Evolutionary conservation across 2,797 vertebrate genomes (phyloP).

Genomic region (Oreochromis grahami): DNA sequence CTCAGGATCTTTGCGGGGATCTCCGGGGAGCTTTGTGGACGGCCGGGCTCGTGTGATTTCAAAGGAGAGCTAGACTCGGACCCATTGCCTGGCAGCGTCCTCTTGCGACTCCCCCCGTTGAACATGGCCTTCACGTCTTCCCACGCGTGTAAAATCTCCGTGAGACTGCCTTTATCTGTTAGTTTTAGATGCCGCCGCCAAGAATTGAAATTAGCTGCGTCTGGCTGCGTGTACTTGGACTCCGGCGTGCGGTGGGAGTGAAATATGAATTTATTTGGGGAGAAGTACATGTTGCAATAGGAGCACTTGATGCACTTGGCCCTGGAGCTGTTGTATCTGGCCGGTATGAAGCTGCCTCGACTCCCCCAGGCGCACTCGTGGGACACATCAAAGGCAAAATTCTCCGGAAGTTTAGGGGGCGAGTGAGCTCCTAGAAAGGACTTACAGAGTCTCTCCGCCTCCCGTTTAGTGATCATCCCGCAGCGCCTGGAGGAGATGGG

Average conservation of each 20-base stretch:
- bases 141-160: slow-evolving; percentile 89
- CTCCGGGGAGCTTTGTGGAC: slow-evolving; percentile 63
- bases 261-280: slow-evolving; percentile 93
- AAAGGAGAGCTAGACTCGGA: slow-evolving; percentile 55
- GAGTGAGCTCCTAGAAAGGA: slow-evolving; percentile 88
- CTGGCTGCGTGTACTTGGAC: slow-evolving; percentile 91
- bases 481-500: slow-evolving; percentile 91
- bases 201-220: slow-evolving; percentile 91
- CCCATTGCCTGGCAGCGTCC: slow-evolving; percentile 83
- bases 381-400: slow-evolving; percentile 91
- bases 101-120: slow-evolving; percentile 93
- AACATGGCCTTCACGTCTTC: slow-evolving; percentile 99
- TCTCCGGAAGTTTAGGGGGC: slow-evolving; percentile 89
- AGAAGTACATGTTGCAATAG: slow-evolving; percentile 93
- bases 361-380: slow-evolving; percentile 92
- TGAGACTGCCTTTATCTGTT: slow-evolving; percentile 78
- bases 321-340: slow-evolving; percentile 90
- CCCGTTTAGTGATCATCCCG: slow-evolving; percentile 92
- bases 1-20: slow-evolving; percentile 73
- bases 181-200: slow-evolving; percentile 90
- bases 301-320: slow-evolving; percentile 94
- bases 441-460: slow-evolving; percentile 91
- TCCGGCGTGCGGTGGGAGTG: slow-evolving; percentile 91
- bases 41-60: slow-evolving; percentile 60
- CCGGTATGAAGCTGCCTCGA: slow-evolving; percentile 89